Base-by-base conservation (phyloP, 1,140 invertebrate genomes). In the Leptestheria dahalacensis region DNA sequence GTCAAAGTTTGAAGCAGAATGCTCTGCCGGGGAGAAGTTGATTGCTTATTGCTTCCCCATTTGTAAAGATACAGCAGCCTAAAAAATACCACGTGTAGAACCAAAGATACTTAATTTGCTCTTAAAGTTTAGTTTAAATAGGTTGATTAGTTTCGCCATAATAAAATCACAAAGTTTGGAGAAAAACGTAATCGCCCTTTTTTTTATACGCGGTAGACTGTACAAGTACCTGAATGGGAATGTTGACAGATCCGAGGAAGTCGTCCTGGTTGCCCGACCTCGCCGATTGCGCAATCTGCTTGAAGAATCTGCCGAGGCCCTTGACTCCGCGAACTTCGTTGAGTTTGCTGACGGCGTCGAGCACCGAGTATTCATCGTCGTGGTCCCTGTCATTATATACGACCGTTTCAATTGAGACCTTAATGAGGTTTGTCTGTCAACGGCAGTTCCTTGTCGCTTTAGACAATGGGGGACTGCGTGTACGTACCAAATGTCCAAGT, bases 221-320 rank as follows among this genome's bases (percentile, higher is more conserved):
- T n/a, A n/a, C n/a, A 64, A 69, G 70, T 71, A 84, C 82, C 70
- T 79, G 74, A 0, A 92, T 68, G 2, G 80, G 78, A 59, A 92
- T 80, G 64, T 88, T 89, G 57, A 93, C 82, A 56, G 79, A 81
- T 11, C 88, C 89, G 1, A 97, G 77, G 68, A 97, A 97, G 70
- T 97, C 93, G 70, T 97, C 93, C 64, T 94, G 86, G 33, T 84
- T 84, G 6, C 85, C 86, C 51, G 88, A 85, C 23, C 93, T 74
- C 0, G 93, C 92, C 62, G 90, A 94, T 72, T 97, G 93, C 46
- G 92, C 93, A 25, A 95, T 89, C 74, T 97, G 92, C 69, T 97
- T 97, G 75, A 97, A 97, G 75, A 91, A 94, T 18, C 88, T 75
- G 0, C 91, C 91, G 15, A 97, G 76, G 0, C 92, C 93, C 64